Evolutionary conservation across 2,797 vertebrate species (phyloP).

Genomic region (Lepilemur septentrionalis): DNA sequence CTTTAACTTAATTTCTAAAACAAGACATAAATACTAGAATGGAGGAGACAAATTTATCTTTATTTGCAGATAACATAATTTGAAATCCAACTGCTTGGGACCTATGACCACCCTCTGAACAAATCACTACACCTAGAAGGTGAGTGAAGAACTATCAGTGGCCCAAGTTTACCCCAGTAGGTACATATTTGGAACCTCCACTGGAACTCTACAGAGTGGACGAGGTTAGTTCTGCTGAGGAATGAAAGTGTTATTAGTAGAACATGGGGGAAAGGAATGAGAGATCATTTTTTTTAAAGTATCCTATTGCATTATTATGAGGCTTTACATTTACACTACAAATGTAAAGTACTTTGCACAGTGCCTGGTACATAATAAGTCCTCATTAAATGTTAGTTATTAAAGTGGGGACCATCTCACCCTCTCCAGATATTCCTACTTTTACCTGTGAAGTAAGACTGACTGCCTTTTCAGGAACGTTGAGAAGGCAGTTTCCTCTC

Average conservation of each 20-base stretch:
- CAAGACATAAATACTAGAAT: neutral
- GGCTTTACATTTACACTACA: neutral
- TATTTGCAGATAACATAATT: neutral
- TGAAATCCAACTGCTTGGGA: neutral
- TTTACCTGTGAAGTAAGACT: neutral
- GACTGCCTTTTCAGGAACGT: neutral
- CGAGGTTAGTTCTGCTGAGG: neutral
- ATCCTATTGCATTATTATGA: neutral
- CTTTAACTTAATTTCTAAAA: constrained; percentile 23
- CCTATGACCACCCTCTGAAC: neutral
- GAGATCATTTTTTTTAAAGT: neutral
- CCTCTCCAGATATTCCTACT: neutral
- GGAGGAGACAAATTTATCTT: neutral
- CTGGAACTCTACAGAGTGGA: neutral
- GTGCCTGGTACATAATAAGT: neutral
- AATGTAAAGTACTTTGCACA: neutral
- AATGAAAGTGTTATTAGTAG: neutral
- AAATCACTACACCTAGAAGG: neutral
- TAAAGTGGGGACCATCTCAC: neutral
- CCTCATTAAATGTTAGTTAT: neutral
- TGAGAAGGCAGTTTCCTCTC: neutral
- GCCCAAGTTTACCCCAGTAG: neutral
- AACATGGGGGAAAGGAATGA: neutral
- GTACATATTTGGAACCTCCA: neutral
- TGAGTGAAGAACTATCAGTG: neutral